Conservation (phyloP, 2,888 invertebrate species). For the Andricus quercusramuli region DNA sequence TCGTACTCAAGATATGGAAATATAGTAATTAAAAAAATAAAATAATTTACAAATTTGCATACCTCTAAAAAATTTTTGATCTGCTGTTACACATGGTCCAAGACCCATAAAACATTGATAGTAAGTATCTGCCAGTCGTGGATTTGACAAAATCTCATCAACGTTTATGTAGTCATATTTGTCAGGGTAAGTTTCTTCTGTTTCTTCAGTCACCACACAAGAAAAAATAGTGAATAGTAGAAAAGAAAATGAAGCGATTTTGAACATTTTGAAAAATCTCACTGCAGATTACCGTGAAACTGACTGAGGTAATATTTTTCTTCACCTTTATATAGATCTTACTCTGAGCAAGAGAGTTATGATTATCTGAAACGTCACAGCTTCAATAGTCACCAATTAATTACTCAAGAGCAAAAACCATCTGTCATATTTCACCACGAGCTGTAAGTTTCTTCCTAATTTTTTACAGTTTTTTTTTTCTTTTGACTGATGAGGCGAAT, state of each 20-base stretch:
- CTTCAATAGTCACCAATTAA: not conserved
- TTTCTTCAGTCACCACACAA: not conserved
- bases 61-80: constrained; percentile 61
- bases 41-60: not conserved
- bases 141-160: constrained; percentile 63
- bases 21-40: too few relatives aligned
- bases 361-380: not conserved
- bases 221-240: not conserved
- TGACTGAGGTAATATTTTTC: not conserved
- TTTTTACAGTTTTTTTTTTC: not conserved
- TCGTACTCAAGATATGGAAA: too few relatives aligned
- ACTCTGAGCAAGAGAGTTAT: not conserved
- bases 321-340: not conserved
- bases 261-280: not conserved
- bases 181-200: constrained; percentile 54
- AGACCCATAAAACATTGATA: constrained; percentile 66
- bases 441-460: not conserved
- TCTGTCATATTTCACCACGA: not conserved
- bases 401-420: not conserved
- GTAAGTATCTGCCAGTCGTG: constrained; percentile 63
- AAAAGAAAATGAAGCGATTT: not conserved
- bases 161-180: constrained; percentile 64
- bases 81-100: constrained; percentile 62
- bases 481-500: too few relatives aligned
- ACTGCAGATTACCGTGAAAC: not conserved